Evolutionary conservation across 2,113 vertebrate genomes (phyloP).

Genomic region (Vanacampus margaritifer): DNA sequence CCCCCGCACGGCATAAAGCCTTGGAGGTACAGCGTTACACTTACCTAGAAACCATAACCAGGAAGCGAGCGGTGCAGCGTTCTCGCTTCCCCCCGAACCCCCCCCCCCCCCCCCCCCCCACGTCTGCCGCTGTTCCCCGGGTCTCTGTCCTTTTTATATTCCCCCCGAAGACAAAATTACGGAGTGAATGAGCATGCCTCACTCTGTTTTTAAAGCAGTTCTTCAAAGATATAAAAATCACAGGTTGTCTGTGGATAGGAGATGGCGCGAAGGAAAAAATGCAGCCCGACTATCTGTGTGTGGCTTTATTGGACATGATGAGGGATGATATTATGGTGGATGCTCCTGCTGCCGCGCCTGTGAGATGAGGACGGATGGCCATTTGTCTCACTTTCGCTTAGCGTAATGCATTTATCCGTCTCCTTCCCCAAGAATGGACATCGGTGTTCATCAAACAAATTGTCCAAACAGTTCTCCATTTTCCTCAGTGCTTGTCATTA

Average conservation of each 20-base stretch:
- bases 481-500: slow-evolving; percentile 23
- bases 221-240: slow-evolving; percentile 55
- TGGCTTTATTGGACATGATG: slow-evolving; percentile 68
- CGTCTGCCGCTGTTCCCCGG: slow-evolving; percentile 46
- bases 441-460: slow-evolving; percentile 57
- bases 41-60: slow-evolving; percentile 72
- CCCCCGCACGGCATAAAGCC: slow-evolving; percentile 28
- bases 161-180: slow-evolving; percentile 43
- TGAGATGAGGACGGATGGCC: slow-evolving; percentile 59
- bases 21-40: slow-evolving; percentile 44
- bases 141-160: slow-evolving; percentile 31
- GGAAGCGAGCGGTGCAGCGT: slow-evolving; percentile 36
- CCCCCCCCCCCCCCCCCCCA: not conserved
- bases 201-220: slow-evolving; percentile 59
- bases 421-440: slow-evolving; percentile 50
- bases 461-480: slow-evolving; percentile 37
- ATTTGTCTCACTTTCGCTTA: slow-evolving; percentile 60
- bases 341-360: slow-evolving; percentile 50
- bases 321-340: slow-evolving; percentile 67
- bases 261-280: slow-evolving; percentile 44
- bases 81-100: slow-evolving; percentile 22
- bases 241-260: slow-evolving; percentile 45
- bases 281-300: slow-evolving; percentile 58
- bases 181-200: slow-evolving; percentile 56
- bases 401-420: slow-evolving; percentile 66